Evolutionary conservation across 1,140 invertebrate genomes (phyloP).

Genomic region (Adoxophyes honmai): DNA sequence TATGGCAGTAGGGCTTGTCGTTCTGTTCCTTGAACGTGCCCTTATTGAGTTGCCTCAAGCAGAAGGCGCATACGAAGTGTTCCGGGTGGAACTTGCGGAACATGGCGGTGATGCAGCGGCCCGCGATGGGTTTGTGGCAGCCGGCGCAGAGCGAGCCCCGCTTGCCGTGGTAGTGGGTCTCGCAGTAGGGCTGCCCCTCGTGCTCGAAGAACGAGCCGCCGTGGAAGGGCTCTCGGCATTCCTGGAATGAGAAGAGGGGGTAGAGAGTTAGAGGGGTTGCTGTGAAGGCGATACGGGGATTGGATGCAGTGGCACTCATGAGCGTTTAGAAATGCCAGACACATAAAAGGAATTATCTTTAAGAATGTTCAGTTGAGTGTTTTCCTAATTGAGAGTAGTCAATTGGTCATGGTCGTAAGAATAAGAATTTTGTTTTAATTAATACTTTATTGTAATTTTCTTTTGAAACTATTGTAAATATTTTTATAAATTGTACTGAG

Average conservation of each 20-base stretch:
- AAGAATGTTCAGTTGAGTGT: too few species aligned
- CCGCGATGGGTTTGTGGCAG: slow-evolving; percentile 97
- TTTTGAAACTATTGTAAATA: too few species aligned
- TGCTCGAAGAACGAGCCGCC: slow-evolving; percentile 97
- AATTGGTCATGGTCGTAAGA: too few species aligned
- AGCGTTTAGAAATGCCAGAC: too few species aligned
- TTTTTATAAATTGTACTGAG: too few species aligned
- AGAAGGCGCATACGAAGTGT: slow-evolving; percentile 99
- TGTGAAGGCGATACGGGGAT: too few species aligned
- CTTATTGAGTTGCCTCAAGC: slow-evolving; percentile 97
- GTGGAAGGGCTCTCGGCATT: slow-evolving; percentile 94
- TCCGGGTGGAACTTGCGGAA: slow-evolving; percentile 99
- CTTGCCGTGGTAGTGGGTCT: slow-evolving; percentile 98
- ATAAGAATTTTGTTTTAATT: too few species aligned
- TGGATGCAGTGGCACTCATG: too few species aligned
- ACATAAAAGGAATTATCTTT: too few species aligned
- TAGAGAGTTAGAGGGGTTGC: too few species aligned
- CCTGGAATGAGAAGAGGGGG: slow-evolving; percentile 79
- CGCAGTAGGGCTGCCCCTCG: slow-evolving; percentile 97
- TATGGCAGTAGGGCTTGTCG: slow-evolving; percentile 98
- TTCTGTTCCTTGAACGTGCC: slow-evolving; percentile 99
- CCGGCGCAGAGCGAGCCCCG: slow-evolving; percentile 97
- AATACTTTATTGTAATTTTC: too few species aligned
- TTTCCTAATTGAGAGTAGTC: too few species aligned
- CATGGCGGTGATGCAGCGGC: slow-evolving; percentile 99